Evolutionary conservation across 2,113 vertebrate genomes (phyloP), one percentile per base, ranked within the genome.

Genomic region (Labeo rohita): DNA sequence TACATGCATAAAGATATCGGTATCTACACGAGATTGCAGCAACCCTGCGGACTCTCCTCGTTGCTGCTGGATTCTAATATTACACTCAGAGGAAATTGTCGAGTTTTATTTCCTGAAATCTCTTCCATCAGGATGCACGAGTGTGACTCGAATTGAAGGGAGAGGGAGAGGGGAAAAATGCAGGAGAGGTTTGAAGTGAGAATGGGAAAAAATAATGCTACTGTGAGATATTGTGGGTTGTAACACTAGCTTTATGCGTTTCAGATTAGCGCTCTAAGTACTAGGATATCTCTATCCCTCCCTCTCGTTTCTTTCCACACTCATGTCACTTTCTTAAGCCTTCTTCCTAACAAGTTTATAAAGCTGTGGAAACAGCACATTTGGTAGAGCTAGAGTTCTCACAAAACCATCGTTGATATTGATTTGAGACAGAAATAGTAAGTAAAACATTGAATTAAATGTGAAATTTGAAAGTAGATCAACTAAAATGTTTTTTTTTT

Each of bases 31-130:
- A 66, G 39, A 81, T 81, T 65, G 56, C 61, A 89, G 88, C 88
- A 91, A 91, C 90, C 91, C 90, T 91, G 92, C 85, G 87, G 89
- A 90, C 84, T 91, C 87, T 89, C 91, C 89, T 91, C 93, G 92
- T 92, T 90, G 86, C 80, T 18, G 8, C 85, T 91, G 91, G 92
- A 90, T 91, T 95, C 95, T 95, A 92, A 91, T 82, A 92, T 96
- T 96, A 95, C 96, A 95, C 84, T 18, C n/a, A 86, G 92, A 94
- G 95, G 94, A 96, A 95, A 93, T 93, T 95, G 94, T 93, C 95
- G 87, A 92, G 92, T 91, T 94, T 95, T 86, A 95, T 96, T 96
- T 96, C 95, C 96, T 95, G 96, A 84, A 79, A 84, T 90, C 83
- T 89, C 45, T 68, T 96, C 91, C 91, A 92, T 94, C 95, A 91